phyloP scores from a whole-genome alignment of 92 coral and sea anemone genomes.

The Paramuricea clavata region DNA sequence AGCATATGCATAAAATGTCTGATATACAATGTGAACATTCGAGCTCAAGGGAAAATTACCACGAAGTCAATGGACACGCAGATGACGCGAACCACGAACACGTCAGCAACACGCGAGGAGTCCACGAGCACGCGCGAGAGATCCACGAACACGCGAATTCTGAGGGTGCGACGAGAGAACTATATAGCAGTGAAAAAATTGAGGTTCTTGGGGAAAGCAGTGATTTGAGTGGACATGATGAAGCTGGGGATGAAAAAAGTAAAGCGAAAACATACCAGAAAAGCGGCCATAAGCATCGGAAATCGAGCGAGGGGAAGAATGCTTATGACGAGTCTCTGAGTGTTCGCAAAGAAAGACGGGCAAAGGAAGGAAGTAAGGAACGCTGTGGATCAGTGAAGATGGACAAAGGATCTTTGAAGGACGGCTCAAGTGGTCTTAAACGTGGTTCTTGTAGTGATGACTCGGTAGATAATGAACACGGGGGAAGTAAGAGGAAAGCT shows the following conservation, averaged over 20 bases:
- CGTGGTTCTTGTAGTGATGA: constrained; percentile 34
- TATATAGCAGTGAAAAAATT: constrained; percentile 5
- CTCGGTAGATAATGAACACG: constrained; percentile 14
- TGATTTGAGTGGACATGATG: background rate
- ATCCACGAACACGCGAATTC: background rate
- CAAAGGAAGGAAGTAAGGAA: constrained; percentile 58
- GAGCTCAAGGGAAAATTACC: constrained; percentile 30
- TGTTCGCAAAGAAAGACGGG: background rate
- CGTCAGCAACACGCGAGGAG: background rate
- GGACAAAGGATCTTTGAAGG: constrained; percentile 2
- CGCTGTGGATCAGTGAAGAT: background rate
- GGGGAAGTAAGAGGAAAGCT: background rate
- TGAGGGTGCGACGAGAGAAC: background rate
- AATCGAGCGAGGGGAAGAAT: background rate
- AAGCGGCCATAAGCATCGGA: background rate
- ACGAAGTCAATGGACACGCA: background rate
- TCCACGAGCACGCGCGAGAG: background rate
- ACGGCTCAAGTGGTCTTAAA: background rate
- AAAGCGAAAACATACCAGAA: background rate
- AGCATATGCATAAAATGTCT: constrained; percentile 79
- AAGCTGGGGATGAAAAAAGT: background rate
- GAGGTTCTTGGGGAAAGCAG: constrained; percentile 12
- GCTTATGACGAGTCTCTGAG: background rate
- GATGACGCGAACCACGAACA: background rate
- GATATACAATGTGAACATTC: constrained; percentile 98